A percentile compares a stretch with the other conserved stretches of the same genome.
phyloP scores from a whole-genome alignment of 2,113 vertebrate genomes.

The Leucopternis melanops region DNA sequence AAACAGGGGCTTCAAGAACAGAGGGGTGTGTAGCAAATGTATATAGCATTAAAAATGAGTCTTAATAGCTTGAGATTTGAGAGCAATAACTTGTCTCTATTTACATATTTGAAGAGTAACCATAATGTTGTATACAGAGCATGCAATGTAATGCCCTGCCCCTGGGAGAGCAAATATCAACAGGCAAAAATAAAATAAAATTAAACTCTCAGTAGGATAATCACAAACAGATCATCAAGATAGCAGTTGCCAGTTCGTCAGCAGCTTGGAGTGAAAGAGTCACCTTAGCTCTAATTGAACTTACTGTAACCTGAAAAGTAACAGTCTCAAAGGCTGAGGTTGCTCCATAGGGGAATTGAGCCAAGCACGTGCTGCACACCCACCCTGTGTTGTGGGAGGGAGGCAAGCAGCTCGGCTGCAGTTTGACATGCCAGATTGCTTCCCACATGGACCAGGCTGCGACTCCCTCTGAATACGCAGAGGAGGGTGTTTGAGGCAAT shows the following conservation, averaged over 20 bases:
- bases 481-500: accelerated
- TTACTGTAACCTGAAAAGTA: not conserved
- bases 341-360: accelerated
- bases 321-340: not conserved
- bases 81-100: not conserved
- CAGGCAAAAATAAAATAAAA: not conserved
- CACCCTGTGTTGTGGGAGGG: accelerated
- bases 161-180: not conserved
- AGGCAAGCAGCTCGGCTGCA: not conserved
- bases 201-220: not conserved
- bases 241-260: not conserved
- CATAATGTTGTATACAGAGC: not conserved
- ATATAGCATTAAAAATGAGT: not conserved
- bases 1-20: not conserved
- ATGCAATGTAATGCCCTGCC: not conserved
- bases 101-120: not conserved
- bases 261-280: not conserved
- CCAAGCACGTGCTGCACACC: accelerated
- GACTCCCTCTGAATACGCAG: accelerated
- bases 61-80: not conserved
- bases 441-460: accelerated
- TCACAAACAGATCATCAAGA: conserved; percentile 1
- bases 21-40: not conserved
- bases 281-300: not conserved
- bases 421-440: accelerated